phyloP scores from a whole-genome alignment of 2,888 invertebrate genomes.

The Acronicta aceris region DNA sequence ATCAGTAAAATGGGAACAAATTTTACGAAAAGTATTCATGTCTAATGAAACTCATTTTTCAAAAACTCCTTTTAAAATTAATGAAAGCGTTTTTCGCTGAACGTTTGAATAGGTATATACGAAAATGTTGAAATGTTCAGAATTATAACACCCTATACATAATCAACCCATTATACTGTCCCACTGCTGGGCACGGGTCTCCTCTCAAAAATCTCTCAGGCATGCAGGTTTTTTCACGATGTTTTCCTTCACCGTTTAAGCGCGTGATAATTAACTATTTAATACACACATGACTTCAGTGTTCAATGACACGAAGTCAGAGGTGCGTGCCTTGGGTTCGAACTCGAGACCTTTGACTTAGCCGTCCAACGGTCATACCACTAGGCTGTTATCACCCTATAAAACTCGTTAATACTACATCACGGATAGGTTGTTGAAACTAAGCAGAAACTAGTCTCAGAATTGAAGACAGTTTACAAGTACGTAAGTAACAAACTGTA shows the following conservation, averaged over 20 bases:
- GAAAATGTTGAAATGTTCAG: conserved; percentile 13
- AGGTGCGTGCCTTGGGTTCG: no score
- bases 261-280: no score
- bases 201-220: no score
- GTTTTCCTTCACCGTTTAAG: no score
- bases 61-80: conserved; percentile 19
- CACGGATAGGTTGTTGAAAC: conserved; percentile 48
- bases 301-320: no score
- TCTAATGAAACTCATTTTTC: conserved; percentile 2
- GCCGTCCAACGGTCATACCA: no score
- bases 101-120: conserved; percentile 7
- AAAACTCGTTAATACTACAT: conserved; percentile 49
- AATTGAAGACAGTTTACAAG: conserved; percentile 66
- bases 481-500: conserved; percentile 59
- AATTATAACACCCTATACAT: conserved; percentile 36
- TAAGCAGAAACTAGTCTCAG: conserved; percentile 62
- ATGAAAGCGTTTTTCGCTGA: conserved; percentile 20
- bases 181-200: no score
- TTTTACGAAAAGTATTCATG: conserved; percentile 6
- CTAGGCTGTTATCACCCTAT: no score
- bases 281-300: no score
- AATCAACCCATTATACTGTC: no score
- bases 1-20: conserved; percentile 1
- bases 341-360: no score
- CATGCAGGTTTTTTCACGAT: no score